Evolutionary conservation across 2,888 invertebrate species (phyloP).

Genomic region (Pimpla rufipes): DNA sequence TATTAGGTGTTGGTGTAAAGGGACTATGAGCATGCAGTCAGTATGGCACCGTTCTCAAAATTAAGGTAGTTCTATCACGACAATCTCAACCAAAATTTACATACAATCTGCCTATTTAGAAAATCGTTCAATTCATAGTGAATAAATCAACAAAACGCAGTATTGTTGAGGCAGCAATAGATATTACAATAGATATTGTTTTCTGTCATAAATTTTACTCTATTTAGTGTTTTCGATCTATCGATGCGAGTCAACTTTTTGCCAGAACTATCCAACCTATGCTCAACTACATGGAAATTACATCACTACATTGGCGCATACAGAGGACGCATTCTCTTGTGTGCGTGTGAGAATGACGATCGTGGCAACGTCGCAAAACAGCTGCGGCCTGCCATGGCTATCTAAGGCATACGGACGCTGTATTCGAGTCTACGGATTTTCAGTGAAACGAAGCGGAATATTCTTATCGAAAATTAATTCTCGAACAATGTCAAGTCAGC

Average conservation of each 20-base stretch:
- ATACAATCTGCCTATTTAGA: slow-evolving; percentile 9
- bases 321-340: slow-evolving; percentile 5
- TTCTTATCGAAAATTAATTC: not conserved
- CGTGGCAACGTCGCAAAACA: too few species aligned
- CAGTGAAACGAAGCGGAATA: too few species aligned
- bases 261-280: not conserved
- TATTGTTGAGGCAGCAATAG: too few species aligned
- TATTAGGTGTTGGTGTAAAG: too few species aligned
- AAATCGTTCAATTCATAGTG: not conserved
- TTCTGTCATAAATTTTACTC: too few species aligned
- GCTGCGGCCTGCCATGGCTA: not conserved
- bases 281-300: not conserved
- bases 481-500: not conserved
- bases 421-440: too few species aligned
- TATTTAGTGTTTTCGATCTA: not conserved
- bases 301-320: not conserved
- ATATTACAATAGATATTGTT: too few species aligned
- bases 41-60: too few species aligned
- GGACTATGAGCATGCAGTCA: slow-evolving; percentile 2
- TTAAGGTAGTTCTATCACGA: too few species aligned
- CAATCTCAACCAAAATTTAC: slow-evolving; percentile 46
- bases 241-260: not conserved
- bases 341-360: slow-evolving; percentile 20
- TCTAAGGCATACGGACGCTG: too few species aligned
- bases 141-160: not conserved